phyloP scores from a whole-genome alignment of 2,888 invertebrate species.

The Caenorhabditis becei region DNA sequence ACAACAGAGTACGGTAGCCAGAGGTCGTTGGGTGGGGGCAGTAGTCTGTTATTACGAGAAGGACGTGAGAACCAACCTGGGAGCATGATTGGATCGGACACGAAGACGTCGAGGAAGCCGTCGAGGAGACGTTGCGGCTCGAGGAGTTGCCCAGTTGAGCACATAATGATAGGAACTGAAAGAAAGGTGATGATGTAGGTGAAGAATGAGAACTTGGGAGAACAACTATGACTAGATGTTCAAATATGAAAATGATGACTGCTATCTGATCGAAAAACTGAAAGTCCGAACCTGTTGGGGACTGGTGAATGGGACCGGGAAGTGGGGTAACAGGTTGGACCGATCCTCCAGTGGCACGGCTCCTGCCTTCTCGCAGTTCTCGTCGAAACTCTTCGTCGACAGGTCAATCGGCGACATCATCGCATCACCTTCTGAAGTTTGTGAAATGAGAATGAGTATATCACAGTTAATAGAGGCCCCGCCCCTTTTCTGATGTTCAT shows the following conservation, averaged over 20 bases:
- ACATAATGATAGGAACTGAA: conserved; percentile 64
- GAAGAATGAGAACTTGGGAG: neutral
- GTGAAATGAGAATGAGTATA: conserved; percentile 8
- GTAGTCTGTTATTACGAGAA: conserved; percentile 18
- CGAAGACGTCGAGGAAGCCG: conserved; percentile 54
- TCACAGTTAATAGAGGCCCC: conserved; percentile 22
- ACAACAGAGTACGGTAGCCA: conserved; percentile 48
- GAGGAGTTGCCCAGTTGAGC: conserved; percentile 64
- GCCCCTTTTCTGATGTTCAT: conserved; percentile 23
- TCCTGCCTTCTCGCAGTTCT: conserved; percentile 37
- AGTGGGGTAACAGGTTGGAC: conserved; percentile 45
- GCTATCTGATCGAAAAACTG: too few relatives aligned
- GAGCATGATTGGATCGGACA: conserved; percentile 65
- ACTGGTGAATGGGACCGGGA: conserved; percentile 49
- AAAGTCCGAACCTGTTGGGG: conserved; percentile 49
- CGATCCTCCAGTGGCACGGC: conserved; percentile 52
- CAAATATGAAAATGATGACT: conserved; percentile 4
- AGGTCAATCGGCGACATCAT: conserved; percentile 68
- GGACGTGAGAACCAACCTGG: conserved; percentile 33
- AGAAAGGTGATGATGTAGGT: neutral
- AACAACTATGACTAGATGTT: conserved; percentile 10
- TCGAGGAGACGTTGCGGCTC: conserved; percentile 56
- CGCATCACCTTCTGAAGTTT: conserved; percentile 59
- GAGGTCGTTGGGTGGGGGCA: conserved; percentile 2
- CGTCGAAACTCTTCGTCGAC: conserved; percentile 58